Percentiles rank a stretch among this genome's conserved stretches.
These are phyloP conservation scores for Cettia cetti DNA, from an alignment of 2,113 vertebrate genomes.

Conservation along the genomic window DNA sequence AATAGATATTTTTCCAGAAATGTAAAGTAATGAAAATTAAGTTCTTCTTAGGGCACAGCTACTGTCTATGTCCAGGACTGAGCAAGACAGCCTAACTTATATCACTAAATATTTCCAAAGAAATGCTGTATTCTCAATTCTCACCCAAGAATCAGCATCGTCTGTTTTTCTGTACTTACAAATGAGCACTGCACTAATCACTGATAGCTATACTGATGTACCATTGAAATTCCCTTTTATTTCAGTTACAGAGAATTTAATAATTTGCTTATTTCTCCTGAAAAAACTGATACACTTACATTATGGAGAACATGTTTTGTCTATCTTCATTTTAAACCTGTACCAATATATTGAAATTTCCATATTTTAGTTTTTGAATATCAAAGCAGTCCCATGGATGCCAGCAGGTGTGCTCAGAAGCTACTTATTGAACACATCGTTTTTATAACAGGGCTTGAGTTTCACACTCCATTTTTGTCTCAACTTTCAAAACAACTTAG, in stretches of 20 bases:
- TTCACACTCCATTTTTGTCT: not conserved
- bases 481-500: not conserved
- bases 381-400: not conserved
- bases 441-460: not conserved
- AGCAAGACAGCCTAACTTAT: not conserved
- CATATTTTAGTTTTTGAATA: not conserved
- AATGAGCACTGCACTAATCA: not conserved
- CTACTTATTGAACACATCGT: accelerated
- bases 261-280: not conserved
- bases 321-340: not conserved
- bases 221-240: not conserved
- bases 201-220: not conserved
- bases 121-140: not conserved
- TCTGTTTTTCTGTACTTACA: not conserved
- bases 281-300: not conserved
- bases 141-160: not conserved
- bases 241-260: not conserved
- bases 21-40: not conserved
- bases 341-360: not conserved
- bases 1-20: not conserved
- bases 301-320: not conserved
- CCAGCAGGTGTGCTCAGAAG: not conserved
- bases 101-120: not conserved
- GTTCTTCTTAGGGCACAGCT: not conserved
- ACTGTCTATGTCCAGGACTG: not conserved